A percentile compares a stretch with the other conserved stretches of the same genome.
These are phyloP conservation scores for Palythoa heliodiscus DNA, from an alignment of 92 coral and sea anemone genomes.

Conservation along the genomic window DNA sequence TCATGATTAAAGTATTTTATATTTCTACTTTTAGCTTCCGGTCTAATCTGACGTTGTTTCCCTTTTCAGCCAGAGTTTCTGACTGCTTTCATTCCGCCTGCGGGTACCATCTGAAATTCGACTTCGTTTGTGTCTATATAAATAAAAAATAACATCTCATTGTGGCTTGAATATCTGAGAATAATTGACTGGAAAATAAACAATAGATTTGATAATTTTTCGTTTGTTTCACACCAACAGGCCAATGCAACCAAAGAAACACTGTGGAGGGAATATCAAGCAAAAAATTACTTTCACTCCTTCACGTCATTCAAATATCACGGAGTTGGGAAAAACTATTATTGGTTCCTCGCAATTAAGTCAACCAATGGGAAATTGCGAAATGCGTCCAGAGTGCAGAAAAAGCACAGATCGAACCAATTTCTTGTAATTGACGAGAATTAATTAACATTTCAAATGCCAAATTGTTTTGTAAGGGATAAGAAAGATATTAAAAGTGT, in stretches of 20 bases:
- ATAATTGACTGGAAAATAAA: no score
- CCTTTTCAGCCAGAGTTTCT: no score
- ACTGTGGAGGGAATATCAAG: conserved; percentile 36
- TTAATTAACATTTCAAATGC: neutral
- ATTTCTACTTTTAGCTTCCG: no score
- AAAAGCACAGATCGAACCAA: conserved; percentile 50
- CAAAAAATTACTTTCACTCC: conserved; percentile 27
- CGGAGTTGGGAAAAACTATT: conserved; percentile 30
- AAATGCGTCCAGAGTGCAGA: conserved; percentile 44
- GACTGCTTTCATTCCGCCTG: no score
- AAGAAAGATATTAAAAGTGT: no score
- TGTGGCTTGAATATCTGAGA: no score
- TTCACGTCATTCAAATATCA: conserved; percentile 43
- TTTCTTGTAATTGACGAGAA: conserved; percentile 47
- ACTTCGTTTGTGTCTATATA: no score
- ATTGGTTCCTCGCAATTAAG: conserved; percentile 54
- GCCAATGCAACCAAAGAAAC: conserved; percentile 39
- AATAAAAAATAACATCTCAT: no score
- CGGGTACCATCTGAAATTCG: no score
- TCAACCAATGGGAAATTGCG: conserved; percentile 50
- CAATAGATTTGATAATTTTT: neutral
- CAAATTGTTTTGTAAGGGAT: neutral
- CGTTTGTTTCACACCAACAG: conserved; percentile 14
- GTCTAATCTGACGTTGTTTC: no score
- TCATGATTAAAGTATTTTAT: no score